A percentile compares a stretch with the other conserved stretches of the same genome.
These are phyloP conservation scores for Mimumesa dahlbomi DNA, from an alignment of 2,888 invertebrate species.

Conservation along the genomic window DNA sequence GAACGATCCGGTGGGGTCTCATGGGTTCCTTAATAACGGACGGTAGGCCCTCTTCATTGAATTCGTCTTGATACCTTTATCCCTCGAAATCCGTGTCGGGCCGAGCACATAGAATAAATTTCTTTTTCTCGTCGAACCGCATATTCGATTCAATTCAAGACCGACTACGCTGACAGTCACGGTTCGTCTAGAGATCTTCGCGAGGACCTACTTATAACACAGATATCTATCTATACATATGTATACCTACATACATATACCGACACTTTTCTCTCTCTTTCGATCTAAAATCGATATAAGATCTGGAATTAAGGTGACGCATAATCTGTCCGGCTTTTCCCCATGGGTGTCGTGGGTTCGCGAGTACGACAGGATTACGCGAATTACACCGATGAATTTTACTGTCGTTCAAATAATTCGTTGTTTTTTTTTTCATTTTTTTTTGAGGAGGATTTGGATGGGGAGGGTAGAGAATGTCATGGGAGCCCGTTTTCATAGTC, in stretches of 20 bases:
- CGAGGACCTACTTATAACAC: not conserved
- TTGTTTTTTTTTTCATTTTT: not conserved
- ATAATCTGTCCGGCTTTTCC: conserved; percentile 5
- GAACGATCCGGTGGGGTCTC: conserved; percentile 47
- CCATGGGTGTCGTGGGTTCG: too few species aligned
- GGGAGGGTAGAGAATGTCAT: not conserved
- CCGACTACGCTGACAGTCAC: conserved; percentile 29
- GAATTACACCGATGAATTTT: not conserved
- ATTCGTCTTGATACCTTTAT: conserved; percentile 64
- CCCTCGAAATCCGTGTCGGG: conserved; percentile 54
- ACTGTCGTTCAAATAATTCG: not conserved
- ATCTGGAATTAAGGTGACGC: conserved; percentile 26
- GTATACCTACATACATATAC: too few species aligned
- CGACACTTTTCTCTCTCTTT: too few species aligned
- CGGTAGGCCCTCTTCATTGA: conserved; percentile 66
- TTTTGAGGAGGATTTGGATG: not conserved
- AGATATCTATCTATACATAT: too few species aligned
- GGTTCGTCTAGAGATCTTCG: not conserved
- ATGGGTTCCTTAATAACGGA: conserved; percentile 60
- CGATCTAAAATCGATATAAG: conserved; percentile 32
- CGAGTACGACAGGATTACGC: too few species aligned
- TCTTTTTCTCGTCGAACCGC: conserved; percentile 38
- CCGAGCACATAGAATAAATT: conserved; percentile 55
- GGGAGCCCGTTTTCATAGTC: conserved; percentile 4
- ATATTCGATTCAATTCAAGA: conserved; percentile 40